Base-by-base conservation (phyloP, 2,113 vertebrate species). In the Psettodes erumei region DNA sequence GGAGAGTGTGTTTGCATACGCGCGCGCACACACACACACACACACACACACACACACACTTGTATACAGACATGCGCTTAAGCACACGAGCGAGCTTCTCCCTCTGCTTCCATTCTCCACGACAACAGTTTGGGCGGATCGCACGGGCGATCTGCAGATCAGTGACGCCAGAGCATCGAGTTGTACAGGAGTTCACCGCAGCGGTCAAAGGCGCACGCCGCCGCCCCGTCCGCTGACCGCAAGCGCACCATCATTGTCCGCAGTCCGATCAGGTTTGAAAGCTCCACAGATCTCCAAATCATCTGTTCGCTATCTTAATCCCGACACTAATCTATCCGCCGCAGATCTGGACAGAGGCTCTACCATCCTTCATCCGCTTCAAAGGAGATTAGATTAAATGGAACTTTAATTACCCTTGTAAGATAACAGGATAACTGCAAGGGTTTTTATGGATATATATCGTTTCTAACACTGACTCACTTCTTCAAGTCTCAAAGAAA, bases 111-210 rank as follows among this genome's bases (percentile, higher is more conserved):
- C 33, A n/a, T 21, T 67, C 38, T 12, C 15, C 5, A 1, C 35
- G 64, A 73, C 58, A 70, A 64, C 70, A 81, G 59, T 71, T 56
- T 61, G 63, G 25, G 33, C 21, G 1, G 6, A 54, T 71, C 82
- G 48, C 35, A 62, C 42, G 18, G 32, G 48, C 8, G n/a, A 75
- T 56, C 65, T 42, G 55, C 42, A 58, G 30, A 71, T 59, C 23
- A 58, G 51, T 75, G 28, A 71, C 2, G 3, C 27, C 11, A 3
- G 6, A 27, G 33, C 21, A 33, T 8, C 37, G 23, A 27, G 33
- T 40, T 25, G 2, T 19, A 48, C 23, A 54, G 25, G n/a, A 75
- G 59, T 33, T 68, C 37, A 65, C 21, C 19, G 47, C n/a, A n/a
- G n/a, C 3, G 8, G 45, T 84, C 40, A 61, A n/a, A 19, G 18